Base-by-base conservation (phyloP, 2,113 vertebrate species). In the Ellobius talpinus region DNA sequence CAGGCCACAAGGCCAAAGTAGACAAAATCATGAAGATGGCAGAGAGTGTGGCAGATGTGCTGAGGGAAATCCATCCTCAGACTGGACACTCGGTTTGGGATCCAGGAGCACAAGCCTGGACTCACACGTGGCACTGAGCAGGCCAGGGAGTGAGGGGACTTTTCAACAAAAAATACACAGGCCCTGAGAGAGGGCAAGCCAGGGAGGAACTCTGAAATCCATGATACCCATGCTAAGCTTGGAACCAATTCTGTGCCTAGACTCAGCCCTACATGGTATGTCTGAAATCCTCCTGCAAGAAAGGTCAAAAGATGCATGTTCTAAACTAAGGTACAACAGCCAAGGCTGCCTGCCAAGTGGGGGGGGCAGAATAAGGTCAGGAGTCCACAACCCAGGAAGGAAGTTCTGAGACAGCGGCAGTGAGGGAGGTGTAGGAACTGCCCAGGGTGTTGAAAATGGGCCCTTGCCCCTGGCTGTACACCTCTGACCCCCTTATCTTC, bases 61-160 rank as follows among this genome's bases (percentile, higher is more conserved):
- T 99, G 98, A 99, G 99, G 58, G 45, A 24, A 70, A 13, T 17
- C 21, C 99, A 98, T 99, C 99, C 98, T 99, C 99, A 0, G 99
- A 99, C 99, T 0, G 99, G 99, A 88, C 99, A 99, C 99, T 99
- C 23, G 99, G 99, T 99, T 99, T 97, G 99, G 99, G 42, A 99
- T 99, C 98, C 99, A 99, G 98, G 99, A 99, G 77, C 99, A 99
- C 98, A 99, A 99, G 99, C 95, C 98, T 99, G 99, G 99, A 99
- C 98, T 99, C 99, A 90, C 99, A 99, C 0, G 99, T 99, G 98
- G 99, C 99, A 2, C 66, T 23, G 10, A 26, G 77, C 14, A 19
- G 74, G 61, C 45, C 31, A 78, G 47, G 47, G 63, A n/a, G 50
- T n/a, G 52, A 33, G 19, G 17, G 16, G 21, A 19, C 58, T 85